phyloP scores from a whole-genome alignment of 2,113 vertebrate genomes.

The Rynchops niger region DNA sequence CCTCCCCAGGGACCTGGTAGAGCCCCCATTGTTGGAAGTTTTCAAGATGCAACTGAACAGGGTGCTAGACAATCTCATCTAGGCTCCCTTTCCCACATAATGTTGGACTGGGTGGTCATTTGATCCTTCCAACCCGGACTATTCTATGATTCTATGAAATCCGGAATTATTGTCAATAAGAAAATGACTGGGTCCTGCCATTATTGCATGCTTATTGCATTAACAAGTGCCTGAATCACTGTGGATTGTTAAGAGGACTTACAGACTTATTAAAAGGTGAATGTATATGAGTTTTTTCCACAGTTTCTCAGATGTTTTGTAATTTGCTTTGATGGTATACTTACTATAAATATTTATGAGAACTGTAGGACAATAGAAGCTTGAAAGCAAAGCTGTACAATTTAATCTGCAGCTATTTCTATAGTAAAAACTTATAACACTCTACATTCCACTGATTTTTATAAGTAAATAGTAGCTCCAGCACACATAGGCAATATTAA shows the following conservation, averaged over 20 bases:
- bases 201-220: not conserved
- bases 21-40: too few species aligned
- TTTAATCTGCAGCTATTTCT: not conserved
- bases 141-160: not conserved
- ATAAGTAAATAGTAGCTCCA: not conserved
- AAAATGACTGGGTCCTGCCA: rapidly evolving
- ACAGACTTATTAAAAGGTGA: not conserved
- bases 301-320: not conserved
- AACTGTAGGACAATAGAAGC: not conserved
- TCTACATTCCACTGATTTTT: not conserved
- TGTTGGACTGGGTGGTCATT: not conserved
- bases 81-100: not conserved
- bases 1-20: not conserved
- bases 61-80: not conserved
- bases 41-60: not conserved
- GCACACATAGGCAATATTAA: not conserved
- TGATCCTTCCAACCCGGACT: not conserved
- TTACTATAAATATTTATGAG: not conserved
- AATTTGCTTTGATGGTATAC: not conserved
- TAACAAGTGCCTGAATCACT: not conserved
- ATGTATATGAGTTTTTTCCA: not conserved
- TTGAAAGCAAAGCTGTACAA: not conserved
- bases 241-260: not conserved
- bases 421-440: not conserved
- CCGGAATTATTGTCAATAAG: not conserved